phyloP scores from a whole-genome alignment of 2,113 vertebrate species.

The Noturus placidus region DNA sequence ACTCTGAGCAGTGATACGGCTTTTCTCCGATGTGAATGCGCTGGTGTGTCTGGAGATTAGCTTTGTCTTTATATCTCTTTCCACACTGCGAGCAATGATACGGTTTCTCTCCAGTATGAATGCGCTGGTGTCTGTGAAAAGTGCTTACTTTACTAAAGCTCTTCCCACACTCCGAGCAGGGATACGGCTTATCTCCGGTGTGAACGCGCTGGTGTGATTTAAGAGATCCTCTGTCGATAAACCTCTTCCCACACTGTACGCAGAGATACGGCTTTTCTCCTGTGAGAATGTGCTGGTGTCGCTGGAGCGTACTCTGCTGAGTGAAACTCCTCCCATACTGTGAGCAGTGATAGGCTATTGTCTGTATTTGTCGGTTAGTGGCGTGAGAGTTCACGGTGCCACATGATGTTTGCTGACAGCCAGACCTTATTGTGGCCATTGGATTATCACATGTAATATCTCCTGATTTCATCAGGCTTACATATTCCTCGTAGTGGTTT shows the following conservation, averaged over 20 bases:
- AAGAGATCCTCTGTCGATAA: background rate
- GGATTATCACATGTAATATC: no score
- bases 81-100: background rate
- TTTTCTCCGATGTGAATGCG: background rate
- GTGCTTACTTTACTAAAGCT: background rate
- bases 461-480: background rate
- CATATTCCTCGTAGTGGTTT: background rate
- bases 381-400: background rate
- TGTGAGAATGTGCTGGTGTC: background rate
- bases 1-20: background rate
- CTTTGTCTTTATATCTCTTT: background rate
- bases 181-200: background rate
- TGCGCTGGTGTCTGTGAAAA: background rate
- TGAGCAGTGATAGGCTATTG: background rate
- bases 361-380: background rate
- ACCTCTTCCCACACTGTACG: background rate
- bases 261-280: background rate
- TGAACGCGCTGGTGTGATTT: background rate
- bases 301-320: background rate
- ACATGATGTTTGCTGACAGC: background rate
- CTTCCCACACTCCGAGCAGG: background rate
- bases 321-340: background rate
- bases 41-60: background rate
- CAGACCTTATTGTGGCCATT: background rate
- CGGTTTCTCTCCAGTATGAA: background rate